phyloP scores from a whole-genome alignment of 2,888 invertebrate species.

The Lysandra coridon region DNA sequence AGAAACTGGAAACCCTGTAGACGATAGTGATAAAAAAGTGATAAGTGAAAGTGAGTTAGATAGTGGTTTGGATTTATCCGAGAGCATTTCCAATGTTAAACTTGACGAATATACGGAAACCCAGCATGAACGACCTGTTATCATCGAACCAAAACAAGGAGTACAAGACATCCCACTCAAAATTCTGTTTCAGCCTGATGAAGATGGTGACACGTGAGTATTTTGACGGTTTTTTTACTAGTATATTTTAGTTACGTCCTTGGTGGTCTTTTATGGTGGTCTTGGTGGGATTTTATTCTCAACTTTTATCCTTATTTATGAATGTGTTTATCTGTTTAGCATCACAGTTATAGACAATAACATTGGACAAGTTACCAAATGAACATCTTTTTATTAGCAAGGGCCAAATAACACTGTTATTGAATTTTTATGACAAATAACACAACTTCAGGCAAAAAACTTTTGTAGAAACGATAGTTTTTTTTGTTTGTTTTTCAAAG shows the following conservation, averaged over 20 bases:
- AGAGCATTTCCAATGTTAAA: conserved; percentile 82
- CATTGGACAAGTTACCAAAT: no score
- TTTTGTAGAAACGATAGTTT: no score
- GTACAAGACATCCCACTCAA: conserved; percentile 76
- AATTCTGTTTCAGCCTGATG: conserved; percentile 87
- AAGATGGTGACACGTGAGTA: conserved; percentile 94
- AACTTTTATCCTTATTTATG: no score
- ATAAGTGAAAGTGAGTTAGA: conserved; percentile 70
- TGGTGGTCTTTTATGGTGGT: no score
- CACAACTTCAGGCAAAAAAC: no score
- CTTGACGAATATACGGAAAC: conserved; percentile 45
- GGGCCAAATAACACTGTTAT: no score
- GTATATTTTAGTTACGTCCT: not conserved
- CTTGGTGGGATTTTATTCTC: no score
- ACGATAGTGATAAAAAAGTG: conserved; percentile 50
- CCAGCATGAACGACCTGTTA: conserved; percentile 43
- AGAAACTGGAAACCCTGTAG: conserved; percentile 33
- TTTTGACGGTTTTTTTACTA: conserved; percentile 27
- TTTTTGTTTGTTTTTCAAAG: no score
- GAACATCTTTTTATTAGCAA: no score
- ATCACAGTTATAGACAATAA: no score
- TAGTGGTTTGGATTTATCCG: conserved; percentile 82
- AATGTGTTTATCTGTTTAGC: no score
- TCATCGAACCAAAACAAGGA: conserved; percentile 44
- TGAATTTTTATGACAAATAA: no score